Base-by-base conservation (phyloP, 1,140 invertebrate species). In the Halesus radiatus region DNA sequence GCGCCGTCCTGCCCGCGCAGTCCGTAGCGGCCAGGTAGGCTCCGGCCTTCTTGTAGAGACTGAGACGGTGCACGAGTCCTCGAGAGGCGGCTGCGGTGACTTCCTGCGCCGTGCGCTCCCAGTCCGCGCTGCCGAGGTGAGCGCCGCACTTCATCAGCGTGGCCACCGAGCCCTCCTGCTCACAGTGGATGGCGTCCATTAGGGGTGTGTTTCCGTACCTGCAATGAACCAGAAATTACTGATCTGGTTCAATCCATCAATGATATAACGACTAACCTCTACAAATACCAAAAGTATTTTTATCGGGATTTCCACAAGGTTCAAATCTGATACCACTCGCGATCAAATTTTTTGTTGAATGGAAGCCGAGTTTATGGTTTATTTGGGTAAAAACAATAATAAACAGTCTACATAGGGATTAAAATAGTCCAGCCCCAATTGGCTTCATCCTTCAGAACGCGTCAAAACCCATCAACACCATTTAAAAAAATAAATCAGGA, bases 121-220 rank as follows among this genome's bases (percentile, higher is more conserved):
- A 85, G 13, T 88, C 88, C 18, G 89, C 90, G 1, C 85, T 86
- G 10, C 90, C 87, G 29, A 95, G 84, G 85, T 94, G 91, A 15
- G 93, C 93, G 0, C 94, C 94, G 84, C 93, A 93, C 72, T 92
- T 88, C 10, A 91, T 85, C 0, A 95, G 84, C 1, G 93, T 20
- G 56, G 90, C 87, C 50, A 94, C 93, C 45, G 94, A 92, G 80
- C 92, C 91, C 74, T 93, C 87, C 77, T 89, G 88, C 85, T 94
- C 91, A 74, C 88, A 87, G 54, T 92, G 86, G n/a, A 94, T 89
- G 1, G 94, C 93, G 79, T 93, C 91, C 20, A 90, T 87, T 3
- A 94, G 85, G 1, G 94, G 90, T 0, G 93, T 92, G 58, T 91
- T 89, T 78, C 92, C 91, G 68, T 91, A 90, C 79, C 90, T 86